Evolutionary conservation across 1,140 invertebrate genomes (phyloP).

Genomic region (Zaprionus kolodkinae): DNA sequence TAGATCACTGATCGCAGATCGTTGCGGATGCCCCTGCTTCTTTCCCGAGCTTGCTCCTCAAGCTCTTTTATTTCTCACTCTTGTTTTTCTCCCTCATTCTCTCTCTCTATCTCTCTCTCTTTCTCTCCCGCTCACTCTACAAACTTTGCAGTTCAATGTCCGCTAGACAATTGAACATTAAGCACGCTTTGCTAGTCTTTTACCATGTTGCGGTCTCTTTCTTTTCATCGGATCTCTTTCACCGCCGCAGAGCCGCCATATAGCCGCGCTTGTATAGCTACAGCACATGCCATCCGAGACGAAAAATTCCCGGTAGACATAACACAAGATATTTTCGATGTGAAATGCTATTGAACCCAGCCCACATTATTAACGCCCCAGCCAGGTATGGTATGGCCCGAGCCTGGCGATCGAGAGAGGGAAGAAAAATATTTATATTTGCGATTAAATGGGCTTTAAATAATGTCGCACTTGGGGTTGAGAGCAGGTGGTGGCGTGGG

Average conservation of each 20-base stretch:
- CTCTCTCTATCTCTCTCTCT: slow-evolving; percentile 14
- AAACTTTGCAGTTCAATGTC: slow-evolving; percentile 44
- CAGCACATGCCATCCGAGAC: slow-evolving; percentile 23
- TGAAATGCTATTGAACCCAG: slow-evolving; percentile 45
- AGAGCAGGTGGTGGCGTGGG: no score
- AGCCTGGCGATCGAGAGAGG: background rate
- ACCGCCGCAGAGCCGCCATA: no score
- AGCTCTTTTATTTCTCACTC: slow-evolving; percentile 5
- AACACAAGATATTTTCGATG: slow-evolving; percentile 27
- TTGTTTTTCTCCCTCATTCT: background rate
- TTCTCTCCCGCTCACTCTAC: background rate
- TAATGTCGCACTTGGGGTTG: slow-evolving; percentile 44
- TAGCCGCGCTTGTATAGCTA: background rate
- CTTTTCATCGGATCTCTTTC: slow-evolving; percentile 37
- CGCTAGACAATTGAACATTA: slow-evolving; percentile 62
- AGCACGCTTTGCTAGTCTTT: slow-evolving; percentile 40
- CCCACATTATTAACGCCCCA: slow-evolving; percentile 47
- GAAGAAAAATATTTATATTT: slow-evolving; percentile 37
- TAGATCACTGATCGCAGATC: background rate
- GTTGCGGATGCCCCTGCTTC: background rate
- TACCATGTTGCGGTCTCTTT: slow-evolving; percentile 29
- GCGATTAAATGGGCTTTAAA: slow-evolving; percentile 50
- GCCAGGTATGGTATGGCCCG: background rate
- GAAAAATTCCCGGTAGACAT: slow-evolving; percentile 17
- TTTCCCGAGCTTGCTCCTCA: background rate